A percentile compares a stretch with the other conserved stretches of the same genome.
These are phyloP conservation scores for Bufo bufo DNA, from an alignment of 2,113 vertebrate genomes.

Conservation along the genomic window DNA sequence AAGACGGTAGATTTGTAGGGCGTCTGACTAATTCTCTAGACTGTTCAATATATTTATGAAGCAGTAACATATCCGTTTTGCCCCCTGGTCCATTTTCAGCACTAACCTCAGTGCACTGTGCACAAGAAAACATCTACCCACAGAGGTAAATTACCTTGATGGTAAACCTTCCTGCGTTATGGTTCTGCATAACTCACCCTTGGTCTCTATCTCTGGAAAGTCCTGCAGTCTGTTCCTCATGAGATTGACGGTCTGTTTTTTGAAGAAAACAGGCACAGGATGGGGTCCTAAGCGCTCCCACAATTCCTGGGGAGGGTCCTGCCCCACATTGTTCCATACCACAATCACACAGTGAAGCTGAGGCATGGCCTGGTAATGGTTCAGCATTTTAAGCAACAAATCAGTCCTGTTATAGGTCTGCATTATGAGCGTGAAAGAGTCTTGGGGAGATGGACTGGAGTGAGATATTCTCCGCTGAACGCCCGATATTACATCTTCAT, in stretches of 20 bases:
- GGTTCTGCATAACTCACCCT: slow-evolving; percentile 70
- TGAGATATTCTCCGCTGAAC: slow-evolving; percentile 66
- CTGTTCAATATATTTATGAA: too few species aligned
- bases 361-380: slow-evolving; percentile 91
- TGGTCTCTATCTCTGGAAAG: slow-evolving; percentile 87
- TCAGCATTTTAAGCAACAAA: slow-evolving; percentile 86
- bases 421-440: slow-evolving; percentile 87
- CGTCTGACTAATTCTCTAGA: too few species aligned
- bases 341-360: slow-evolving; percentile 84
- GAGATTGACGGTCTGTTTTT: slow-evolving; percentile 81
- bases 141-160: not conserved
- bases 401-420: slow-evolving; percentile 93
- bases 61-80: too few species aligned
- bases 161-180: not conserved
- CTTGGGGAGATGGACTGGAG: slow-evolving; percentile 65
- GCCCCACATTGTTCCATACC: slow-evolving; percentile 91
- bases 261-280: slow-evolving; percentile 88
- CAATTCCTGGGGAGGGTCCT: slow-evolving; percentile 79
- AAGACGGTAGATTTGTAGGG: too few species aligned
- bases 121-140: not conserved
- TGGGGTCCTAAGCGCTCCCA: slow-evolving; percentile 90
- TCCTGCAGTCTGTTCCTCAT: slow-evolving; percentile 91
- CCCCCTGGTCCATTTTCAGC: too few species aligned
- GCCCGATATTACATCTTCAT: slow-evolving; percentile 70
- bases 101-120: too few species aligned